Evolutionary conservation across 2,113 vertebrate genomes (phyloP).

Genomic region (Sander vitreus): DNA sequence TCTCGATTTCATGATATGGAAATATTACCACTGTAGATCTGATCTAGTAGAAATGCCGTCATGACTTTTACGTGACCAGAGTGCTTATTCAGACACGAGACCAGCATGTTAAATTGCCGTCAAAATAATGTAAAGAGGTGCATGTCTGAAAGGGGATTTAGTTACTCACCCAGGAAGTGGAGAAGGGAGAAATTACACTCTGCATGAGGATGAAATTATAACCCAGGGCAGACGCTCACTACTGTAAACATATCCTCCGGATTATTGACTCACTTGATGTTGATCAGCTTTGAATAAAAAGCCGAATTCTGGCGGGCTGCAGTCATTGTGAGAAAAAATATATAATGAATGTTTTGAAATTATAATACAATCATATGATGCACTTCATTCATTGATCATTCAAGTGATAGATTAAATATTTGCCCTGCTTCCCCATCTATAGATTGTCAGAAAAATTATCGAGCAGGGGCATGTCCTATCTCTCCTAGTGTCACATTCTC

Average conservation of each 20-base stretch:
- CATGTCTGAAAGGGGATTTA: background rate
- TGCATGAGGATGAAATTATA: constrained; percentile 3
- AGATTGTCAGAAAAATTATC: constrained; percentile 2
- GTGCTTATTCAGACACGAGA: background rate
- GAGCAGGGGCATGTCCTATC: background rate
- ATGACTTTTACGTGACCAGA: background rate
- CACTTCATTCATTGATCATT: background rate
- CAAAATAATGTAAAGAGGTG: background rate
- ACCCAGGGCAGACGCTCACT: background rate
- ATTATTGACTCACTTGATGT: background rate
- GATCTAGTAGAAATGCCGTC: background rate
- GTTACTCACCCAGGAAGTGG: constrained; percentile 17
- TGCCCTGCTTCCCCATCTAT: background rate
- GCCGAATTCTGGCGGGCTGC: background rate
- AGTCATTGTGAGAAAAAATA: background rate
- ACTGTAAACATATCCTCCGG: background rate
- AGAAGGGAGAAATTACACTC: constrained; percentile 20
- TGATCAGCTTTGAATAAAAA: background rate
- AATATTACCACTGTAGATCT: background rate
- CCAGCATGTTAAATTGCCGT: background rate
- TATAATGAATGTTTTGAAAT: background rate
- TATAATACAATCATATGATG: background rate
- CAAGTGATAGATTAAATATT: too few species aligned
- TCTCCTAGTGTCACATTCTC: constrained; percentile 27
- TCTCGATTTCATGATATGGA: background rate